These are phyloP conservation scores for Lepidochrysops patricia DNA, from an alignment of 2,888 invertebrate species.

Conservation along the genomic window DNA sequence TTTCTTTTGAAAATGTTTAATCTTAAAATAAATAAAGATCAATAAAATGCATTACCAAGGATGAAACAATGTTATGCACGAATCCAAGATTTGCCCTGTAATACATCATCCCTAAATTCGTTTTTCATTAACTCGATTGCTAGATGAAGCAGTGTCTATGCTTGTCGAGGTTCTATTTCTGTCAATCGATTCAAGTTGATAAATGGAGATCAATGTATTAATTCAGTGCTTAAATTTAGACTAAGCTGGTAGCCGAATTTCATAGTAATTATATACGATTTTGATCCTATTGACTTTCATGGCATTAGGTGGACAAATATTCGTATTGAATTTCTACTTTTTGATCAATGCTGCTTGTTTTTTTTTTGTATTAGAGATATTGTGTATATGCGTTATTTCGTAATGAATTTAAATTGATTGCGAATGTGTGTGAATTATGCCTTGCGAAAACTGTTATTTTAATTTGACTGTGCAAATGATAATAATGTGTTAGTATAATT, in stretches of 20 bases:
- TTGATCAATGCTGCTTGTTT: not conserved
- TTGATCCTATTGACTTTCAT: not conserved
- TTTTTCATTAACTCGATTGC: not conserved
- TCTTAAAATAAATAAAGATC: too few relatives aligned
- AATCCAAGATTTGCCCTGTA: not conserved
- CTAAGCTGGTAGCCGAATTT: not conserved
- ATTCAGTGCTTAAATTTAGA: not conserved
- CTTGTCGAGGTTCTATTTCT: not conserved
- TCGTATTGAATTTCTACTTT: not conserved
- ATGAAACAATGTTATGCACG: not conserved
- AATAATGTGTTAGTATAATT: not conserved
- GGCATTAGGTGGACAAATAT: not conserved
- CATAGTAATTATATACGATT: not conserved
- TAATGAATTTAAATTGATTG: not conserved
- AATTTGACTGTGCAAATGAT: not conserved
- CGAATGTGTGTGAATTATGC: not conserved
- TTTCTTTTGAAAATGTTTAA: too few relatives aligned
- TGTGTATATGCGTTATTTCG: not conserved
- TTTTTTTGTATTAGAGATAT: not conserved
- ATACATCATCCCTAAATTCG: not conserved
- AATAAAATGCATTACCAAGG: not conserved
- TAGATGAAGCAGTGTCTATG: not conserved
- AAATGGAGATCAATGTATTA: not conserved
- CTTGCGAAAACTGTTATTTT: not conserved
- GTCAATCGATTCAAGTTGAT: constrained; percentile 2